Base-by-base conservation (phyloP, 1,140 invertebrate genomes). In the Bombus affinis region DNA sequence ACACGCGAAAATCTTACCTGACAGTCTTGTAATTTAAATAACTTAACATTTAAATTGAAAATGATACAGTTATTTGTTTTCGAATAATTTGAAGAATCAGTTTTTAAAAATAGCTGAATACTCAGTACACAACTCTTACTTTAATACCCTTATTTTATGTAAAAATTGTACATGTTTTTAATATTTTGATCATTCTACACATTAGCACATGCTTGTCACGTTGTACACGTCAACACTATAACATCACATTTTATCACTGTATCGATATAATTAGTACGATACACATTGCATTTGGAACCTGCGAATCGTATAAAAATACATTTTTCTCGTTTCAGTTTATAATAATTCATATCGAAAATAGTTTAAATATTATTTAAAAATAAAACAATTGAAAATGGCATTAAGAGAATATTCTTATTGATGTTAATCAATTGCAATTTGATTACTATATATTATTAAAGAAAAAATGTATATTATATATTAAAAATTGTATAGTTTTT, bases 161-260 rank as follows among this genome's bases (percentile, higher is more conserved):
- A 37, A 68, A 18, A 32, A 3, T 18, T 32, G 13, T 65, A 65
- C 81, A 62, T 66, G 18, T 22, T 53, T 53, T 53, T 9, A n/a
- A 70, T 75, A 39, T 83, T 39, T 80, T 28, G 4, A 18, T 8
- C 4, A 37, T 47, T 13, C 22, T 28, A 32, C 44, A 28, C 32
- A 68, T 10, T 66, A 39, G 73, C 73, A 66, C 32, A 76, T 53
- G 42, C 22, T 76, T 83, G 2, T 66, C 57, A 65, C 57, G 15
- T 53, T 74, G 1, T n/a, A 18, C 42, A 35, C 32, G 28, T 57
- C 9, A 28, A 71, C 39, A 1, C 1, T n/a, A 18, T 15, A 28
- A 71, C 12, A 9, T 35, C 28, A 72, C 6, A 18, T 3, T 44
- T 71, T 18, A 13, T n/a, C 25, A 42, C 70, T 73, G 15, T 42